Percentiles rank a stretch among this genome's conserved stretches.
Evolutionary conservation across 2,888 invertebrate species (phyloP).

Genomic region (Endomychus coccineus): DNA sequence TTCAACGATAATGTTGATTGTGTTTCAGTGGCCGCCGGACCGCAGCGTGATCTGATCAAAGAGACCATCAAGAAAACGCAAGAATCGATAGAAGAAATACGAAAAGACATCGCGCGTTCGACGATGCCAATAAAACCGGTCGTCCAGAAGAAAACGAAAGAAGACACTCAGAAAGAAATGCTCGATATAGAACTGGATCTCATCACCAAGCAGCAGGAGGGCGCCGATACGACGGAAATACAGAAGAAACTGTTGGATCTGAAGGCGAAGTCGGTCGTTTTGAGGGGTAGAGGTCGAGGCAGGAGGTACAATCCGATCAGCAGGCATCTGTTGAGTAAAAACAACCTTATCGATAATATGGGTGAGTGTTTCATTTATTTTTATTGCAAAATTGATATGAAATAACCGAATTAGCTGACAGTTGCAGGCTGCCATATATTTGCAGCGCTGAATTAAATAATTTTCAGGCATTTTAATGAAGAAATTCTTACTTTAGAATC

Average conservation of each 20-base stretch:
- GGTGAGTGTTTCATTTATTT: slow-evolving; percentile 13
- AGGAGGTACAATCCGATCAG: slow-evolving; percentile 36
- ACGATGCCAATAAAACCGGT: slow-evolving; percentile 27
- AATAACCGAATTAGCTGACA: no score
- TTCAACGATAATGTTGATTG: no score
- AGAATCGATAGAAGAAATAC: slow-evolving; percentile 71
- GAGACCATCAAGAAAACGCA: slow-evolving; percentile 77
- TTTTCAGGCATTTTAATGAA: no score
- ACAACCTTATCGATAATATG: slow-evolving; percentile 35
- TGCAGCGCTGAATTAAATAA: no score
- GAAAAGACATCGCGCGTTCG: slow-evolving; percentile 52
- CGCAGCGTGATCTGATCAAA: slow-evolving; percentile 68
- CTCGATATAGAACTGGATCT: slow-evolving; percentile 87
- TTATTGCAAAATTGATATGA: no score
- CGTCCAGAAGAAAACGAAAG: slow-evolving; percentile 55
- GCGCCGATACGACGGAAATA: slow-evolving; percentile 77
- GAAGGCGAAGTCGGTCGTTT: slow-evolving; percentile 45
- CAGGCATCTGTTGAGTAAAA: slow-evolving; percentile 38
- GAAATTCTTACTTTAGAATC: no score
- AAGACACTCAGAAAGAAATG: slow-evolving; percentile 81
- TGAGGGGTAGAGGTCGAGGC: slow-evolving; percentile 25
- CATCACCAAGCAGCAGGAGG: slow-evolving; percentile 81
- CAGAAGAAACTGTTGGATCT: slow-evolving; percentile 71
- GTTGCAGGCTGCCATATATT: no score
- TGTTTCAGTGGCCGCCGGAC: slow-evolving; percentile 51